A percentile compares a stretch with the other conserved stretches of the same genome.
Evolutionary conservation across 2,888 invertebrate genomes (phyloP).

Genomic region (Microplitis deprimator): DNA sequence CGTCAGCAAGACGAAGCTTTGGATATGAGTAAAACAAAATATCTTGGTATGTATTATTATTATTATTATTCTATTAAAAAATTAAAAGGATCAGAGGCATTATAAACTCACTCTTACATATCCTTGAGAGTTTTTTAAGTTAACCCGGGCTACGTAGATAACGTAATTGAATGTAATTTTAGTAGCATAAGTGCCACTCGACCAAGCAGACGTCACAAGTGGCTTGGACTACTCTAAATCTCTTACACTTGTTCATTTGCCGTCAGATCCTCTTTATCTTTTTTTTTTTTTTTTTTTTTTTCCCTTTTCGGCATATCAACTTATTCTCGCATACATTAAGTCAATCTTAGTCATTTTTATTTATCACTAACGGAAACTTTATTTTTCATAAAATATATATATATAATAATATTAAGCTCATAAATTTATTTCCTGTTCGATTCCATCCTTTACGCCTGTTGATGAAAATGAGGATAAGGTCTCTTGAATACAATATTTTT

Average conservation of each 20-base stretch:
- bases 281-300: conserved; percentile 36
- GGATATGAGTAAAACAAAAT: conserved; percentile 70
- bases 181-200: conserved; percentile 71
- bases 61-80: not conserved
- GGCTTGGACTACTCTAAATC: conserved; percentile 57
- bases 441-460: too few relatives aligned
- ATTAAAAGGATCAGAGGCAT: not conserved
- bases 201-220: conserved; percentile 70
- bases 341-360: not conserved
- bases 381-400: too few relatives aligned
- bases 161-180: conserved; percentile 71
- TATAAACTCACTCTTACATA: conserved; percentile 49
- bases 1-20: conserved; percentile 68
- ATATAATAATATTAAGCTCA: too few relatives aligned
- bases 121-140: conserved; percentile 65
- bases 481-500: too few relatives aligned
- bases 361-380: not conserved
- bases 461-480: too few relatives aligned
- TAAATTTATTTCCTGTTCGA: too few relatives aligned
- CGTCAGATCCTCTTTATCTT: conserved; percentile 38
- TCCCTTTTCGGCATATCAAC: conserved; percentile 18
- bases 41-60: conserved; percentile 60
- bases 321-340: conserved; percentile 6
- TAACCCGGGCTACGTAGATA: conserved; percentile 65
- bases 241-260: conserved; percentile 63